Evolutionary conservation across 2,888 invertebrate species (phyloP).

Genomic region (Tetragonula carbonaria): DNA sequence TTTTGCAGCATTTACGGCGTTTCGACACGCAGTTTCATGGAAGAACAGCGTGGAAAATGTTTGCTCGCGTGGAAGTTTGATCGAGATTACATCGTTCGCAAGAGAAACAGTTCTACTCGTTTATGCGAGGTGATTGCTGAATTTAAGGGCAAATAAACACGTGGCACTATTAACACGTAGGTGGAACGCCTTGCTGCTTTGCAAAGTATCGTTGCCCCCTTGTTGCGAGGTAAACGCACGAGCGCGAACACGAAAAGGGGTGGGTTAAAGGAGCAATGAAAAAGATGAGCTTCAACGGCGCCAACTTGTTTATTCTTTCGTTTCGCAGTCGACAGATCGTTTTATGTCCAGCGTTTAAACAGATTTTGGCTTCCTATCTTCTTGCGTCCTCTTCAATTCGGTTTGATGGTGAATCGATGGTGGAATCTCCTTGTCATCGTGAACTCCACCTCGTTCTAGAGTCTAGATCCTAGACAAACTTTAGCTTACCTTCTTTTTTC

Average conservation of each 20-base stretch:
- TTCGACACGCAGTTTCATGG: not conserved
- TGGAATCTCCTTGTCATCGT: too few species aligned
- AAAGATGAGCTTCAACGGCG: not conserved
- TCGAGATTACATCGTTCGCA: slow-evolving; percentile 28
- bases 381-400: not conserved
- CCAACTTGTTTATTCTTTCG: slow-evolving; percentile 37
- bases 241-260: not conserved
- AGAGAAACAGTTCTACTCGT: slow-evolving; percentile 24
- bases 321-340: not conserved
- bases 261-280: slow-evolving; percentile 8
- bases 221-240: not conserved
- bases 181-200: not conserved
- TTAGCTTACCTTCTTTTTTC: not conserved
- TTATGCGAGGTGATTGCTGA: slow-evolving; percentile 12
- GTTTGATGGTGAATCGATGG: not conserved
- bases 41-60: not conserved
- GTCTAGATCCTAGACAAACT: not conserved
- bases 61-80: slow-evolving; percentile 14
- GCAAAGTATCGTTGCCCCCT: not conserved
- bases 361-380: not conserved
- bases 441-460: not conserved
- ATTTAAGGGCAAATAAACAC: slow-evolving; percentile 28
- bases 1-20: not conserved
- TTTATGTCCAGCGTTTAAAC: slow-evolving; percentile 15
- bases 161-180: slow-evolving; percentile 17